Percentiles rank a stretch among this genome's conserved stretches.
Evolutionary conservation across 2,888 invertebrate genomes (phyloP).

Genomic region (Hypomecis atomaria): DNA sequence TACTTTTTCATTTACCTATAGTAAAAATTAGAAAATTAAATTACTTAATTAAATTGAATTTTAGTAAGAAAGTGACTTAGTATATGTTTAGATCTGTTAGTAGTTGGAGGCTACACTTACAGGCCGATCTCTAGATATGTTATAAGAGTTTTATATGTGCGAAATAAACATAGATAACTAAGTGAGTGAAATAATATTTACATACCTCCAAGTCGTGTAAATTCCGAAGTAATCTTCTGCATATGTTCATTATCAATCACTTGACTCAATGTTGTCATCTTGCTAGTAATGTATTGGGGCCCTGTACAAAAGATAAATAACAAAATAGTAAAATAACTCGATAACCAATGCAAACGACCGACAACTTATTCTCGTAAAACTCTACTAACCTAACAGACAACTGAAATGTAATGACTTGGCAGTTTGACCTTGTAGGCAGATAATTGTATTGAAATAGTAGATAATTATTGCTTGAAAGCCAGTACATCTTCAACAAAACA

Average conservation of each 20-base stretch:
- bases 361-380: slow-evolving; percentile 4
- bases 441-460: slow-evolving; percentile 20
- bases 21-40: too few relatives aligned
- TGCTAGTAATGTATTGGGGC: slow-evolving; percentile 15
- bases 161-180: neutral
- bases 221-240: slow-evolving; percentile 71
- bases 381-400: slow-evolving; percentile 5
- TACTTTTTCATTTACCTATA: too few relatives aligned
- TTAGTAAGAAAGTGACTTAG: too few relatives aligned
- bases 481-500: slow-evolving; percentile 12
- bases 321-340: neutral
- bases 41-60: too few relatives aligned
- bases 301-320: slow-evolving; percentile 16
- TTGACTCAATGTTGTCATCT: slow-evolving; percentile 70
- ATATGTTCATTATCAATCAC: slow-evolving; percentile 72
- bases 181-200: slow-evolving; percentile 15
- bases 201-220: slow-evolving; percentile 76
- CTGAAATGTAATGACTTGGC: slow-evolving; percentile 8
- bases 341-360: neutral
- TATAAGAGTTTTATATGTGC: too few relatives aligned
- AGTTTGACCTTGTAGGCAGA: slow-evolving; percentile 20
- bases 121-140: too few relatives aligned
- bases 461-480: slow-evolving; percentile 19
- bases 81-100: too few relatives aligned
- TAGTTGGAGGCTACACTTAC: too few relatives aligned